phyloP scores from a whole-genome alignment of 2,888 invertebrate species.

The Drosophila rellima region DNA sequence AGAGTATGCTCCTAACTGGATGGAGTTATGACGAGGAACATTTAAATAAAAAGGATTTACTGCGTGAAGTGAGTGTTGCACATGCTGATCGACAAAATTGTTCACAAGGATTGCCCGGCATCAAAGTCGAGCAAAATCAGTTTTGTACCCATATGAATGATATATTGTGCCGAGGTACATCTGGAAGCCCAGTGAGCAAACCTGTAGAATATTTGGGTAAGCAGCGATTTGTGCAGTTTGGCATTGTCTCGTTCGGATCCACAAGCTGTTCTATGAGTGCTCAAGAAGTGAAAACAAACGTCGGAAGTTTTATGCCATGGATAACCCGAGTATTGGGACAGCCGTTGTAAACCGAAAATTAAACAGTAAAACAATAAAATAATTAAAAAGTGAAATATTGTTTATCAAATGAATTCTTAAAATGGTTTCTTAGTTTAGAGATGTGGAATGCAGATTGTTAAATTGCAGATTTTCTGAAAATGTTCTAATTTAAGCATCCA shows the following conservation, averaged over 20 bases:
- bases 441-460: too few species aligned
- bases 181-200: conserved; percentile 23
- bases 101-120: not conserved
- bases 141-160: conserved; percentile 3
- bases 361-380: not conserved
- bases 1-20: conserved; percentile 8
- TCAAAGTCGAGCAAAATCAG: not conserved
- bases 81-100: conserved; percentile 1
- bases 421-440: not conserved
- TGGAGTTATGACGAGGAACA: not conserved
- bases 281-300: not conserved
- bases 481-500: too few species aligned
- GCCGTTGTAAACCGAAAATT: not conserved
- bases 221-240: conserved; percentile 31
- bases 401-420: not conserved
- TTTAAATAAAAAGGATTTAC: not conserved
- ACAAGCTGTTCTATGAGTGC: not conserved
- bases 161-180: not conserved
- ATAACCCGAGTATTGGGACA: conserved; percentile 18
- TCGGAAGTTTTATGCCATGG: conserved; percentile 24
- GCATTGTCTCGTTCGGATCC: not conserved
- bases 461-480: too few species aligned
- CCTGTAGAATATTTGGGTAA: conserved; percentile 9
- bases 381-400: not conserved
- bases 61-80: conserved; percentile 1